Conservation (phyloP, 2,113 vertebrate genomes). For the Promerops cafer region DNA sequence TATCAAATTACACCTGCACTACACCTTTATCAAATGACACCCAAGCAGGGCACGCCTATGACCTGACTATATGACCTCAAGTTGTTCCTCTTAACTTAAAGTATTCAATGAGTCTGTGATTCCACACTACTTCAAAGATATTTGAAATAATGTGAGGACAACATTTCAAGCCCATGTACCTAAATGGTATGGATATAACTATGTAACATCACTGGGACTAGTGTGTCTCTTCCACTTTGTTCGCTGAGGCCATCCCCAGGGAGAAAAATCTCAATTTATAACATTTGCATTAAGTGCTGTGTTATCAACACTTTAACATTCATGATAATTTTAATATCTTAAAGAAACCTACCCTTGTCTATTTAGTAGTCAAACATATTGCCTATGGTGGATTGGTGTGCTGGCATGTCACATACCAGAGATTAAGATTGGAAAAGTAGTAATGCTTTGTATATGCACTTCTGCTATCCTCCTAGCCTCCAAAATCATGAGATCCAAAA, state of each 20-base stretch:
- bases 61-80: neutral
- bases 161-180: neutral
- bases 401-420: accelerated
- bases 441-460: neutral
- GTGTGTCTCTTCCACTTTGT: neutral
- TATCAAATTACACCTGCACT: neutral
- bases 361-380: neutral
- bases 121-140: neutral
- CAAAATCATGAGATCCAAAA: neutral
- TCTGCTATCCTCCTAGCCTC: neutral
- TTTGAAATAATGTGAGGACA: neutral
- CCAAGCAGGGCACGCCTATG: neutral
- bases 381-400: neutral
- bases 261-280: neutral
- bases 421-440: neutral
- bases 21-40: neutral
- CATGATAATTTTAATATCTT: neutral
- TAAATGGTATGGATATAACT: neutral
- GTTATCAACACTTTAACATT: neutral
- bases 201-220: neutral
- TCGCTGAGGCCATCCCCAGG: neutral
- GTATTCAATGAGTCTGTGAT: neutral
- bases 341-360: neutral
- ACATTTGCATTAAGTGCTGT: neutral
- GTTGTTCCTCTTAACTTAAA: neutral